phyloP scores from a whole-genome alignment of 2,113 vertebrate genomes.

The Egretta garzetta region DNA sequence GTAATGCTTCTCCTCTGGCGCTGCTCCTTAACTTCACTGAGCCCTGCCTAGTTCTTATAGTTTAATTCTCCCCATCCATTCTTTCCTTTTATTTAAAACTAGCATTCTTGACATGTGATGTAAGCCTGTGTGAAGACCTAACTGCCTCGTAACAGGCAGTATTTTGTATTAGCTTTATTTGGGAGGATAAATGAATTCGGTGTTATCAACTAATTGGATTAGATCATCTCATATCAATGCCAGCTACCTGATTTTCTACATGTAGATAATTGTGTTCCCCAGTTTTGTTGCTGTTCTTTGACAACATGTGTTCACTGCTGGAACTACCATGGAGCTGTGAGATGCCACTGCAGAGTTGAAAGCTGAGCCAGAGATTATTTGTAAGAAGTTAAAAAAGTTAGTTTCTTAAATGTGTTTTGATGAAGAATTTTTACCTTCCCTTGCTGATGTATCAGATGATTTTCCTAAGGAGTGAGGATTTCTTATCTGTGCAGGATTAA shows the following conservation, averaged over 20 bases:
- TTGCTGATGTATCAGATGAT: neutral
- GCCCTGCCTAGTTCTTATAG: neutral
- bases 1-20: neutral
- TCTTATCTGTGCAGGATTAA: neutral
- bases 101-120: neutral
- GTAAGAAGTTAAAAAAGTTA: neutral
- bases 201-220: neutral
- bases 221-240: neutral
- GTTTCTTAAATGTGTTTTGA: neutral
- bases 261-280: neutral
- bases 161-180: neutral
- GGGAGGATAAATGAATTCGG: neutral
- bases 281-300: neutral
- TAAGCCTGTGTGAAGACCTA: neutral
- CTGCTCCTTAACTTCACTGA: neutral
- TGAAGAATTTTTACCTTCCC: neutral
- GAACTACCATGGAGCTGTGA: neutral
- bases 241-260: neutral
- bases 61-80: neutral
- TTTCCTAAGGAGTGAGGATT: neutral
- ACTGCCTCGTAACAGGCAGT: neutral
- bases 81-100: neutral
- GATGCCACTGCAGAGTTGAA: neutral
- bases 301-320: neutral
- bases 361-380: neutral